Evolutionary conservation across 1,140 invertebrate species (phyloP), one percentile per base, ranked within the genome.

Genomic region (Camponotus pennsylvanicus): DNA sequence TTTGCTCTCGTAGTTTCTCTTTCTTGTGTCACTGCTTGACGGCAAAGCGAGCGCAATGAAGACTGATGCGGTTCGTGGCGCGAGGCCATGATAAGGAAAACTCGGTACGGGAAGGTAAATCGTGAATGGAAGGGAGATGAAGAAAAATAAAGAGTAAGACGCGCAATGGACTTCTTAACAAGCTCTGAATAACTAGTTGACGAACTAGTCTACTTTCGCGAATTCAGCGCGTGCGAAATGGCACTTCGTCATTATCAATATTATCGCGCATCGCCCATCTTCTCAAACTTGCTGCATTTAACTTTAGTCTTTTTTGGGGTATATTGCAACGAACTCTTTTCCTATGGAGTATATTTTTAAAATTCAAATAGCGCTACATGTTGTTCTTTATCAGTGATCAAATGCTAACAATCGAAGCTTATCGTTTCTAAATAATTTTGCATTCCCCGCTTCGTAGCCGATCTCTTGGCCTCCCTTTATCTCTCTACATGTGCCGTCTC

Each of bases 171-270:
- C 78, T 52, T 52, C 49, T 92, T 93, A 94, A 94, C 92, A 90
- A 93, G 91, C 88, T 89, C 88, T 92, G 92, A 93, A 94, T 94
- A 93, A 93, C 90, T 85, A 80, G 85, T 86, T 76, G 87, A 91
- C 87, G 90, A 86, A 86, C 89, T 27, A 27, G 88, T 87, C 86
- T 92, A 93, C 80, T 93, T 90, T 90, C 82, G 59, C 76, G 86
- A 76, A 77, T 88, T 82, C 61, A 49, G 57, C 85, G 73, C 78
- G 21, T 84, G 73, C 63, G 66, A 89, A 86, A 79, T 77, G 52
- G 77, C 52, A 70, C 55, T 88, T 27, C 13, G 40, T 15, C 61
- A 61, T 70, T 77, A 52, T 9, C 79, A 63, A 66, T 83, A 83
- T 86, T 13, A 42, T 61, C 57, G 7, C 64, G 34, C 67, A 27